A percentile compares a stretch with the other conserved stretches of the same genome.
These are phyloP conservation scores for Salvelinus alpinus DNA, from an alignment of 2,113 vertebrate genomes.

Conservation along the genomic window DNA sequence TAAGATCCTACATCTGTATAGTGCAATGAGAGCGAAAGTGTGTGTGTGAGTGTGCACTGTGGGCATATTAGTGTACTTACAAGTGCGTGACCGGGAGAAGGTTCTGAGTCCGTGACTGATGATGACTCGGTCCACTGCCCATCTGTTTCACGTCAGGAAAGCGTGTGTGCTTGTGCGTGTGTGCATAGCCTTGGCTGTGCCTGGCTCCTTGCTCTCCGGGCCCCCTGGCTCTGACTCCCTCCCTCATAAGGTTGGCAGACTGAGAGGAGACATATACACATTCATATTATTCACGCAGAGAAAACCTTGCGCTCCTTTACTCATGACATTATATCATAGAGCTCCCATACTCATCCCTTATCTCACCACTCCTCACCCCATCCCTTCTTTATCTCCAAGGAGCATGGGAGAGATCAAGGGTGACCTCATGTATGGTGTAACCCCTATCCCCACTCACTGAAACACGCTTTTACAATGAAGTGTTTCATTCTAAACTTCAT, in stretches of 20 bases:
- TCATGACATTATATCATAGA: not conserved
- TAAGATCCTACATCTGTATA: too few relatives aligned
- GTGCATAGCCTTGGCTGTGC: conserved; percentile 21
- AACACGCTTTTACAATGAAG: not conserved
- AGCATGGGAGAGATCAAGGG: conserved; percentile 47
- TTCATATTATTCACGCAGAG: conserved; percentile 40
- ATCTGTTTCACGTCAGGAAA: conserved; percentile 43
- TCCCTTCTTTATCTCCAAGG: conserved; percentile 15
- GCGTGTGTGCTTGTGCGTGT: not conserved
- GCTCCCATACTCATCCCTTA: not conserved
- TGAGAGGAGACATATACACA: conserved; percentile 9
- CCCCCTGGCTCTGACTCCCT: not conserved
- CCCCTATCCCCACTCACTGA: not conserved
- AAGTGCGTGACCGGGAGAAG: not conserved
- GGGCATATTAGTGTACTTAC: not conserved
- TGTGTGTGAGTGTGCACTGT: not conserved
- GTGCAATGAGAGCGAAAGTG: too few relatives aligned
- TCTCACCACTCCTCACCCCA: not conserved
- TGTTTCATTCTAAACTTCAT: not conserved
- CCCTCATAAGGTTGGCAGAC: not conserved
- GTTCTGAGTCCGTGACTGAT: conserved; percentile 21
- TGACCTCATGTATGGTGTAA: not conserved
- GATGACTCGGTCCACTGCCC: conserved; percentile 21
- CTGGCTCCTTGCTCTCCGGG: conserved; percentile 35
- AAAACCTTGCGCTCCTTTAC: conserved; percentile 19